Base-by-base conservation (phyloP, 2,888 invertebrate genomes). In the Drosophila infuscata region DNA sequence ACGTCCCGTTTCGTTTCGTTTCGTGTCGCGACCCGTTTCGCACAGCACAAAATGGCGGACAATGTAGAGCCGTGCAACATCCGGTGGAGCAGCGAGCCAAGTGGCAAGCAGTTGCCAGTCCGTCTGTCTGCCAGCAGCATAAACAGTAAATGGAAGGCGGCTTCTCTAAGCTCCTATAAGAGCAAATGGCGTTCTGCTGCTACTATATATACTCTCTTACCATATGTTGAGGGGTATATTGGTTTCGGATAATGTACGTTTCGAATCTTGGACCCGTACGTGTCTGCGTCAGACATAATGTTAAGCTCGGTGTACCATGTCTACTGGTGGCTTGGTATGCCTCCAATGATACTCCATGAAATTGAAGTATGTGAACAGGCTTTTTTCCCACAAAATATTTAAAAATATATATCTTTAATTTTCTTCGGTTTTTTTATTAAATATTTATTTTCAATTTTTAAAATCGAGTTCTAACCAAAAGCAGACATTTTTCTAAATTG, bases 131-230 rank as follows among this genome's bases (percentile, higher is more conserved):
- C 72, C 64, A 71, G 64, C 64, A 74, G 63, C 79, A 75, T 79
- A 73, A 84, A 74, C 81, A 74, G 72, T 74, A 86, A 83, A 79
- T 85, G 85, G 74, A 88, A 82, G 48, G 56, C 76, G 58, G 48
- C 48, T 70, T 49, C 41, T 49, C 66, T 72, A 74, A 61, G 58
- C 51, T 68, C 52, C 35, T 41, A 61, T 67, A 74, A 74, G 54
- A 52, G 75, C 52, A 65, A 70, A 69, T 69, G 68, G 46, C 54
- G 41, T 29, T 49, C 41, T 15, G 29, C 33, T 58, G 38, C 20
- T 49, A 58, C 25, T 38, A 15, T 38, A 6, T 4, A 29, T 30
- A n/a, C 30, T n/a, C 38, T 56, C 29, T 49, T 9, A 17, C 49
- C 29, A 49, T 30, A 49, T 0, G 3, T 17, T 30, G 49, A 29